A percentile compares a stretch with the other conserved stretches of the same genome.
Evolutionary conservation across 1,140 invertebrate genomes (phyloP).

Genomic region (Oppia nitens): DNA sequence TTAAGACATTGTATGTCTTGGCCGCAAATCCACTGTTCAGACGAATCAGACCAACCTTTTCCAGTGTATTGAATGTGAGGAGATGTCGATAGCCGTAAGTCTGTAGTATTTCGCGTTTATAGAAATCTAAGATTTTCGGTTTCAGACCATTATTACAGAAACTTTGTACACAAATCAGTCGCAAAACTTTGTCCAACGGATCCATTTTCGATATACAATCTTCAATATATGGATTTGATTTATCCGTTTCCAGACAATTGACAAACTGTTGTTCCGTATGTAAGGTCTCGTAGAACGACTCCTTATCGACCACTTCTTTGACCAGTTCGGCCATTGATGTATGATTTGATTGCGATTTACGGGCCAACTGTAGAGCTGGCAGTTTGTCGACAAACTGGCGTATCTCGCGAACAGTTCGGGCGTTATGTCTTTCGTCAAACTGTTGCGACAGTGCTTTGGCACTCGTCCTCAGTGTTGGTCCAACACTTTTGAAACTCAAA

Average conservation of each 20-base stretch:
- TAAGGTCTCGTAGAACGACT: conserved; percentile 24
- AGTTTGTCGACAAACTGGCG: conserved; percentile 79
- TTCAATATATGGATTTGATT: conserved; percentile 69
- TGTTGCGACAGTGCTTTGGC: conserved; percentile 65
- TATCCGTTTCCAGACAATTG: conserved; percentile 76
- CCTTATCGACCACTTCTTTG: conserved; percentile 47
- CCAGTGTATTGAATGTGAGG: conserved; percentile 64
- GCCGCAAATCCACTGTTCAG: conserved; percentile 4
- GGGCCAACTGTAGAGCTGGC: conserved; percentile 70
- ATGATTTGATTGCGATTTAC: conserved; percentile 58
- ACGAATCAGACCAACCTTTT: conserved; percentile 64
- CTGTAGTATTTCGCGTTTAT: conserved; percentile 72
- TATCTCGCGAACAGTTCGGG: conserved; percentile 79
- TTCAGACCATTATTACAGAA: conserved; percentile 70
- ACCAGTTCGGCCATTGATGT: conserved; percentile 56
- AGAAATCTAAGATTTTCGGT: conserved; percentile 71
- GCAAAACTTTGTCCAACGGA: conserved; percentile 57
- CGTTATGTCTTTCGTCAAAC: conserved; percentile 63
- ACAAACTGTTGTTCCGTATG: conserved; percentile 46
- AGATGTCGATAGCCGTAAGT: conserved; percentile 78
- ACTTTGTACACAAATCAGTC: conserved; percentile 76
- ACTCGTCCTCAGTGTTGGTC: conserved; percentile 63
- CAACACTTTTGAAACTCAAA: conserved; percentile 84
- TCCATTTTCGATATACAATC: conserved; percentile 69
- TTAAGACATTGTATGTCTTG: conserved; percentile 13